Evolutionary conservation across 2,888 invertebrate genomes (phyloP).

Genomic region (Drosophila colorata): DNA sequence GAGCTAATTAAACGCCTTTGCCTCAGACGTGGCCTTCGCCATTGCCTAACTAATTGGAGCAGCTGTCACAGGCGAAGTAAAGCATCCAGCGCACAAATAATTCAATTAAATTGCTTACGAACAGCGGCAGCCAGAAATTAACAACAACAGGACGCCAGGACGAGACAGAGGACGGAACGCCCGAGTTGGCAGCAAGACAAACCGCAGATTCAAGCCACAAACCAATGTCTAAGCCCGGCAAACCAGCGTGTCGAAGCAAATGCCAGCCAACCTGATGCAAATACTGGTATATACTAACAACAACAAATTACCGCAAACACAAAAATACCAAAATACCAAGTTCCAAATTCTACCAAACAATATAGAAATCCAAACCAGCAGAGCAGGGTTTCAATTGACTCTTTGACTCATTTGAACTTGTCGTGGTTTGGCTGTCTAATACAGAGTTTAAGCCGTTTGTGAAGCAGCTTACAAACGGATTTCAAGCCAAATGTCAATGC

Average conservation of each 20-base stretch:
- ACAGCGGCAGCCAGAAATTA: constrained; percentile 32
- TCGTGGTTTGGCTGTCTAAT: too few species aligned
- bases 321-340: constrained; percentile 32
- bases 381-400: neutral
- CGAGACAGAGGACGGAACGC: neutral
- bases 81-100: constrained; percentile 63
- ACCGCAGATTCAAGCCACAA: constrained; percentile 51
- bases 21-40: constrained; percentile 42
- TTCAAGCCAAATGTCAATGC: too few species aligned
- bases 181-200: constrained; percentile 30
- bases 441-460: neutral
- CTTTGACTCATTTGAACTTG: neutral
- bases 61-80: constrained; percentile 60
- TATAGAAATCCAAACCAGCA: neutral
- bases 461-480: too few species aligned
- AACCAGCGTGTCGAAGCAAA: constrained; percentile 35
- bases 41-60: constrained; percentile 67
- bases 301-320: constrained; percentile 13
- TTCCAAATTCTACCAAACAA: neutral
- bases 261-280: constrained; percentile 45
- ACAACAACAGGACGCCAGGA: constrained; percentile 8
- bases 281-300: constrained; percentile 23
- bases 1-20: constrained; percentile 72
- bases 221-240: constrained; percentile 34
- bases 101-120: constrained; percentile 73